phyloP scores from a whole-genome alignment of 2,888 invertebrate species.

The Sphinx pinastri region DNA sequence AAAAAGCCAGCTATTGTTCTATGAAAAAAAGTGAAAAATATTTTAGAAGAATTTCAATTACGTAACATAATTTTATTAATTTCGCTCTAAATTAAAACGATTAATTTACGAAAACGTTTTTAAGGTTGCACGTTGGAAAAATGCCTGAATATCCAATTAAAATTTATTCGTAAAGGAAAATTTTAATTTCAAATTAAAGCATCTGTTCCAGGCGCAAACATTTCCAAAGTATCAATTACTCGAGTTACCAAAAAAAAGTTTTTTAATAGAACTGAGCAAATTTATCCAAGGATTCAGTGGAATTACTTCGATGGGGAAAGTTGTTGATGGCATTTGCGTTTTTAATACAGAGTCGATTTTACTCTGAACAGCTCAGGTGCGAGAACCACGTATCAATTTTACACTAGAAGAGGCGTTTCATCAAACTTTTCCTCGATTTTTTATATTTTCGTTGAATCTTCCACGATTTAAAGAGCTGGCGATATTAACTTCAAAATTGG shows the following conservation, averaged over 20 bases:
- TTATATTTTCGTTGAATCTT: background rate
- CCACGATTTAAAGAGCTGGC: background rate
- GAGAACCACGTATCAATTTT: slow-evolving; percentile 24
- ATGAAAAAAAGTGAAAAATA: background rate
- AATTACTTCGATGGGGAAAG: slow-evolving; percentile 53
- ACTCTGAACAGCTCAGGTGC: slow-evolving; percentile 26
- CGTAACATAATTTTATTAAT: background rate
- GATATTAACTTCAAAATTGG: background rate
- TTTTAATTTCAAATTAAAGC: slow-evolving; percentile 58
- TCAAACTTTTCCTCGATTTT: slow-evolving; percentile 28
- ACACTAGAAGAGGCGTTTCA: slow-evolving; percentile 13
- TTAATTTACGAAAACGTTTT: background rate
- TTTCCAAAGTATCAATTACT: slow-evolving; percentile 50
- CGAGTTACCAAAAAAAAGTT: slow-evolving; percentile 49
- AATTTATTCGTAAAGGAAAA: slow-evolving; percentile 48
- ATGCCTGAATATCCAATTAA: slow-evolving; percentile 42
- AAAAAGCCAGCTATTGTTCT: background rate
- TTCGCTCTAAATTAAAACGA: background rate
- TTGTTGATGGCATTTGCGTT: slow-evolving; percentile 41
- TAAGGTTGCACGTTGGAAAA: slow-evolving; percentile 16
- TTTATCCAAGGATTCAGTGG: slow-evolving; percentile 44
- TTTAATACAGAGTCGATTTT: slow-evolving; percentile 42
- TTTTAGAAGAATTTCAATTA: background rate
- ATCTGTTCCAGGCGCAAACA: slow-evolving; percentile 50
- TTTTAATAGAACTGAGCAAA: slow-evolving; percentile 55